Evolutionary conservation across 2,888 invertebrate species (phyloP).

Genomic region (Rhorus exstirpatorius): DNA sequence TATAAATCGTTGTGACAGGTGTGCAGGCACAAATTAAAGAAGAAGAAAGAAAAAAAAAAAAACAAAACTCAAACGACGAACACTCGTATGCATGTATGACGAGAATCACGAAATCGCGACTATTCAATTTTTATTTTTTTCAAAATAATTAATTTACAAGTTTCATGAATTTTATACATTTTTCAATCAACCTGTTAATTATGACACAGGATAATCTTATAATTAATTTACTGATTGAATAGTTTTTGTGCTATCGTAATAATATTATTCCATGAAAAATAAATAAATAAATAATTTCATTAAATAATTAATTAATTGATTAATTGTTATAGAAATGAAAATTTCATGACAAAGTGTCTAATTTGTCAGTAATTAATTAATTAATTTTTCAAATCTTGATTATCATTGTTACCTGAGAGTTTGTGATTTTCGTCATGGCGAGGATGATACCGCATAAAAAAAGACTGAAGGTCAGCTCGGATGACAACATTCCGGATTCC

Average conservation of each 20-base stretch:
- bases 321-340: background rate
- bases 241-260: no score
- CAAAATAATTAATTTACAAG: no score
- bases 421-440: conserved; percentile 3
- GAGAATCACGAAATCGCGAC: no score
- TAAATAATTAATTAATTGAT: background rate
- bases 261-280: no score
- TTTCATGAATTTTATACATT: no score
- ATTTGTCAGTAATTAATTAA: background rate
- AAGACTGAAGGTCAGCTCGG: conserved; percentile 20
- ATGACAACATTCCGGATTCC: conserved; percentile 26
- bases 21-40: conserved; percentile 17
- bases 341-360: background rate
- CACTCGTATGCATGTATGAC: no score
- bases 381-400: background rate
- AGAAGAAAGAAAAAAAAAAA: conserved; percentile 5
- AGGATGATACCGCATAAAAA: conserved; percentile 1
- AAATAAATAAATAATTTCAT: background rate
- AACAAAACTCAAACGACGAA: no score
- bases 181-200: no score
- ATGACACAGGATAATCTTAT: no score
- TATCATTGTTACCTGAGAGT: conserved; percentile 31
- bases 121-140: no score
- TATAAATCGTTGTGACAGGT: conserved; percentile 24
- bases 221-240: no score